Base-by-base conservation (phyloP, 2,797 vertebrate species). In the Helarctos malayanus region DNA sequence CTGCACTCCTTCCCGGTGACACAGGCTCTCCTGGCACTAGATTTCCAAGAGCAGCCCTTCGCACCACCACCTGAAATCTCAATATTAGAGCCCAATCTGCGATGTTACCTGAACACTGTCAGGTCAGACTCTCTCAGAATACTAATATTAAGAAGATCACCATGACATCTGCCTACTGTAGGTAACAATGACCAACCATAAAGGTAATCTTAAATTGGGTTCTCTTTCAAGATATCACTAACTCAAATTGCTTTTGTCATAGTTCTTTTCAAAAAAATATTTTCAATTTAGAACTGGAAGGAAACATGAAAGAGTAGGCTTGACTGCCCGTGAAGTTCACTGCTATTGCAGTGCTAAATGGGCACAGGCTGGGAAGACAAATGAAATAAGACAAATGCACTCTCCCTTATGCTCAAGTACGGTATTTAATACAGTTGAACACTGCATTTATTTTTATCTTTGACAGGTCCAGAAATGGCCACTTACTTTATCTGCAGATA, bases 141-240 rank as follows among this genome's bases (percentile, higher is more conserved):
- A 13, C 97, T 87, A 97, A 97, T 89, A 94, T 93, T 94, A 21
- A 94, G 94, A 83, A 61, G 91, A 96, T 88, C 95, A 52, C 80
- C 81, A 5, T 71, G 92, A 97, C 57, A 84, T 29, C 96, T 92
- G 7, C 57, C 23, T 75, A 91, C 85, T 27, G 27, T 14, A 95
- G 56, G 81, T 89, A 92, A 96, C 97, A 96, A 93, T 96, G 97
- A 93, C 78, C 80, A 95, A 71, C 78, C 38, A 47, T 75, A 85
- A 94, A 59, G 73, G 95, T 91, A 91, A 38, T 97, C 91, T 96
- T 96, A 86, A 96, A 87, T 97, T 96, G 90, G 91, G 15, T 90
- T 98, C 93, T 97, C 98, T 90, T 96, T 96, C 7, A 71, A 96
- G 96, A 89, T 95, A 97, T 97, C 97, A 98, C 93, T 95, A 98